Base-by-base conservation (phyloP, 2,888 invertebrate genomes). In the Sisyra nigra region DNA sequence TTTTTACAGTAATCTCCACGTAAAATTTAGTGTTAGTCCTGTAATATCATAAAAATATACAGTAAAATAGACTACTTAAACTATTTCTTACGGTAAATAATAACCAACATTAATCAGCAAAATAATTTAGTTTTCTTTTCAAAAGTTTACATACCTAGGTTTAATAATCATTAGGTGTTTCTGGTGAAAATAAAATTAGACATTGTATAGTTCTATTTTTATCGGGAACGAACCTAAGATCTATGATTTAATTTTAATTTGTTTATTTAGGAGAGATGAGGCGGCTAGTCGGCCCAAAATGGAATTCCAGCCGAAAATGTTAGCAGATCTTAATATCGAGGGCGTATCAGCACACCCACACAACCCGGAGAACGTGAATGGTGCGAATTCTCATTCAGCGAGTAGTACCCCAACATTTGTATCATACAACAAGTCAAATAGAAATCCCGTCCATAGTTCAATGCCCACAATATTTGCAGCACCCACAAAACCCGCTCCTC, bases 281-380 rank as follows among this genome's bases (percentile, higher is more conserved):
- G 89, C 91, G 47, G 83, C 81, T 52, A 77, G 72, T 67, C 81
- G 87, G 67, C 91, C 91, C 52, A 87, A 87, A 69, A 58, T 80
- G 65, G 89, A 91, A 66, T 93, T 91, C 65, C 77, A 85, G 56
- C 91, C 92, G 56, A 92, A 91, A 72, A 84, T 88, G 47, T 69
- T 92, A 55, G 74, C 83, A 48, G 91, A 91, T 66, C 74, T 91
- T 50, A 76, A 85, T 66, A 80, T 88, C 65, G 87, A 86, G 61
- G 75, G 74, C 56, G 60, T 76, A 57, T 59, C 64, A 48, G 75
- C 75, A 55, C 68, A 68, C 57, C 59, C 74, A 57, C 83, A 43
- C 29, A 41, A 11, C 17, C 5, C 24, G 24, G 24, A 24, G 24
- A 24, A 24, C 24, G 24, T 24, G 24, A 24, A 24, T 24, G 17